These are phyloP conservation scores for Montipora efflorescens DNA, from an alignment of 64 coral and sea anemone genomes.

Conservation along the genomic window DNA sequence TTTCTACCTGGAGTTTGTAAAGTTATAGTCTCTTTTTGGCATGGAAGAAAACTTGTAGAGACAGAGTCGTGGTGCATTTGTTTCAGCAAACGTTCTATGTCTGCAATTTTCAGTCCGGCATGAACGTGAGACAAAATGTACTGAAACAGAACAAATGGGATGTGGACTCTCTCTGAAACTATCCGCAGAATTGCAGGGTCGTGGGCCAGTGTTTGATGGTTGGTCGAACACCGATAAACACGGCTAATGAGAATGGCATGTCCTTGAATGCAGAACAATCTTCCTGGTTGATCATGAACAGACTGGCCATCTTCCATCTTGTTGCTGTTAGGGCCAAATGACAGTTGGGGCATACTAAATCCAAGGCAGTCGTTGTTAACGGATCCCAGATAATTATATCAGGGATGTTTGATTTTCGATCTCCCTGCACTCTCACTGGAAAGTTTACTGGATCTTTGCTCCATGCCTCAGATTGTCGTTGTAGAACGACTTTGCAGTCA, in stretches of 20 bases:
- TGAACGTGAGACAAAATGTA: slow-evolving; percentile 9
- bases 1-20: slow-evolving; percentile 8
- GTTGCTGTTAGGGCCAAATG: neutral
- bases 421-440: neutral
- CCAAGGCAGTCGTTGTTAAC: neutral
- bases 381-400: slow-evolving; percentile 4
- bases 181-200: neutral
- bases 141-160: slow-evolving; percentile 21
- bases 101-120: slow-evolving; percentile 36
- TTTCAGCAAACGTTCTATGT: slow-evolving; percentile 41
- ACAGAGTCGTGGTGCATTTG: slow-evolving; percentile 40
- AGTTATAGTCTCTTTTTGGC: neutral
- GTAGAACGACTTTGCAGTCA: neutral
- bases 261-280: slow-evolving; percentile 22
- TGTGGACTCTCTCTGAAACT: neutral
- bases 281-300: slow-evolving; percentile 12
- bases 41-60: neutral
- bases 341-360: neutral
- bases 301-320: slow-evolving; percentile 17
- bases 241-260: slow-evolving; percentile 7
- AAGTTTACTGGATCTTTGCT: neutral
- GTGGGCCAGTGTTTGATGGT: slow-evolving; percentile 49
- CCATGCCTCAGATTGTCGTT: neutral
- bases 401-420: neutral
- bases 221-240: slow-evolving; percentile 15